Evolutionary conservation across 1,140 invertebrate genomes (phyloP), one percentile per base, ranked within the genome.

Genomic region (Physella acuta): DNA sequence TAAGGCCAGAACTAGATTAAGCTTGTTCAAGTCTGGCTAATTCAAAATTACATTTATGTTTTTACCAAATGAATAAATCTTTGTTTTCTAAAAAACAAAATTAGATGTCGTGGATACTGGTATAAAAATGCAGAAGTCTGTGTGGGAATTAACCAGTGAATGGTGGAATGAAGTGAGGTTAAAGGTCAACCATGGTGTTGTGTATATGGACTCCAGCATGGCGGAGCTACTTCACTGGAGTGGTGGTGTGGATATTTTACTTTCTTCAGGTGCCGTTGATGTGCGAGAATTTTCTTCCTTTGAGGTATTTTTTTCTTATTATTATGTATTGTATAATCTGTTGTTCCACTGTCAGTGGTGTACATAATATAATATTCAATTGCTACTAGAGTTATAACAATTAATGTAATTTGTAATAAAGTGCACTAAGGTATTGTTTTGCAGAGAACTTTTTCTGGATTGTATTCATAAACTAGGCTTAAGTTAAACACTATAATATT

Each of bases 221-320:
- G 87, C 88, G 14, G 89, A 90, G 79, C 87, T 88, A 73, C 79
- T 90, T 26, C 89, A 90, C 76, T 90, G 89, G 89, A 85, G 89
- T 76, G 89, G 89, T 5, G 89, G 89, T 5, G 76, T 88, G n/a
- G 82, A 84, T 58, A 83, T 84, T 70, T 73, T 90, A 34, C 71
- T 88, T 2, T 77, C 82, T 31, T 85, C 85, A 51, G 89, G 89
- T 63, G 89, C 88, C 44, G 73, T 86, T 28, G 84, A 81, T 76
- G 86, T 90, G 0, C 89, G 88, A 74, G 86, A 86, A 76, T 86
- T 90, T 70, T 89, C 89, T 17, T 87, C 88, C 5, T 89, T 89
- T 85, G 88, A 89, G 85, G 89, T 89, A 80, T 76, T 68, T 64
- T 4, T 31, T 56, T 30, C 28, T 8, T 8, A 24, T 55, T 55